phyloP scores from a whole-genome alignment of 2,797 vertebrate species.

The Tenualosa thibaudeaui region DNA sequence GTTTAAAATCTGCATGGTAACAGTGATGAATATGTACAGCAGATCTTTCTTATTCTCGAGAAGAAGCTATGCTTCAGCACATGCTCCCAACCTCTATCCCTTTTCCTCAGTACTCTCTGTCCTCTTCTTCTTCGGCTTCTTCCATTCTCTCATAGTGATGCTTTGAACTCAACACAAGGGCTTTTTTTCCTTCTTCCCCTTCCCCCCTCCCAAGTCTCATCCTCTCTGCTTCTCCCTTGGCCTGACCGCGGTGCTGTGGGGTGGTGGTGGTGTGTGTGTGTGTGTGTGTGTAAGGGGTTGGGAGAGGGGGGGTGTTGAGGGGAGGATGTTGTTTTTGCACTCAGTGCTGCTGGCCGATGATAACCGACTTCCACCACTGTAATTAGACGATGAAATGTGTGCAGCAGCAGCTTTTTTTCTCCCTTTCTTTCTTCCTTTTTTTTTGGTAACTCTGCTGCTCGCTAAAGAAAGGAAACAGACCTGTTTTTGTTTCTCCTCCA shows the following conservation, averaged over 20 bases:
- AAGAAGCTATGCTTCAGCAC: not conserved
- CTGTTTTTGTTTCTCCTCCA: conserved; percentile 12
- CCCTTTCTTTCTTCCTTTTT: not conserved
- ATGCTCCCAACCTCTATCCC: not conserved
- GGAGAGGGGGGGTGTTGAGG: conserved; percentile 5
- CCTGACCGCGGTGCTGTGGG: too few relatives aligned
- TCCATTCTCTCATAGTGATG: not conserved
- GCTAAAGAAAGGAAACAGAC: conserved; percentile 15
- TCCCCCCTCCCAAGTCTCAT: not conserved
- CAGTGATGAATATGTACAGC: too few relatives aligned
- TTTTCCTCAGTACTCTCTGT: not conserved
- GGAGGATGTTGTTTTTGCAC: conserved; percentile 62
- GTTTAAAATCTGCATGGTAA: too few relatives aligned
- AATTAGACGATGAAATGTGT: conserved; percentile 48
- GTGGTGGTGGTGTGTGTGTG: too few relatives aligned
- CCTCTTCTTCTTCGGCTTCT: not conserved
- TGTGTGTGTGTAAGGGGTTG: too few relatives aligned
- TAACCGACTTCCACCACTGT: conserved; percentile 57
- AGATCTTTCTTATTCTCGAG: not conserved
- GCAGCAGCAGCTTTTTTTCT: not conserved
- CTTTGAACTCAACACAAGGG: not conserved
- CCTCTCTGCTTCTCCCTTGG: not conserved
- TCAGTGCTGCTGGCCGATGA: conserved; percentile 56
- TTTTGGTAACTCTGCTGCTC: not conserved
- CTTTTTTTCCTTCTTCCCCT: not conserved